These are phyloP conservation scores for Dione juno DNA, from an alignment of 2,888 invertebrate genomes.

Conservation along the genomic window DNA sequence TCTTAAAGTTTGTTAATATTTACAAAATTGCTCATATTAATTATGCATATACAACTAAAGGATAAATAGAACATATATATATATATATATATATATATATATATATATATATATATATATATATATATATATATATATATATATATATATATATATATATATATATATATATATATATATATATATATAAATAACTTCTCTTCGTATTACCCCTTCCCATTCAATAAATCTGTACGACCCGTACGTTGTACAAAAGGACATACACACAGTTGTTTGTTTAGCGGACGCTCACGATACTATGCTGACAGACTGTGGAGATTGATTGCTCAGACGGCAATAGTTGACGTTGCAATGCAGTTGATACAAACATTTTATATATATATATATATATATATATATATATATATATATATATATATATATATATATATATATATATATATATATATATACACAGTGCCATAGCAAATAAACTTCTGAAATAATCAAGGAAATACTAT, in stretches of 20 bases:
- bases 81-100: too few species aligned
- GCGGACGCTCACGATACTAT: conserved; percentile 36
- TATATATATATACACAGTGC: too few species aligned
- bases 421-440: background rate
- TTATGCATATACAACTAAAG: too few species aligned
- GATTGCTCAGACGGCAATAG: conserved; percentile 42
- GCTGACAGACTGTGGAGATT: conserved; percentile 47
- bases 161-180: too few species aligned
- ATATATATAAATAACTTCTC: background rate
- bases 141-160: too few species aligned
- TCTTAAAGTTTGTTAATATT: too few species aligned
- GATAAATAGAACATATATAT: too few species aligned
- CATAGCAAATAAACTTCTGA: too few species aligned
- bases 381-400: background rate
- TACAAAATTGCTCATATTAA: too few species aligned
- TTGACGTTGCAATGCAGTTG: conserved; percentile 35
- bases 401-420: background rate
- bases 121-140: too few species aligned
- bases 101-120: too few species aligned
- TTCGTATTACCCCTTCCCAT: background rate
- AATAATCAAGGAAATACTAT: too few species aligned
- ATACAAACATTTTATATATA: conserved; percentile 17
- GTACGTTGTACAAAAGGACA: conserved; percentile 9
- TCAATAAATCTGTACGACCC: background rate
- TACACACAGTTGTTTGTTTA: conserved; percentile 24